phyloP scores from a whole-genome alignment of 2,888 invertebrate genomes.

The Polymixis flavicincta region DNA sequence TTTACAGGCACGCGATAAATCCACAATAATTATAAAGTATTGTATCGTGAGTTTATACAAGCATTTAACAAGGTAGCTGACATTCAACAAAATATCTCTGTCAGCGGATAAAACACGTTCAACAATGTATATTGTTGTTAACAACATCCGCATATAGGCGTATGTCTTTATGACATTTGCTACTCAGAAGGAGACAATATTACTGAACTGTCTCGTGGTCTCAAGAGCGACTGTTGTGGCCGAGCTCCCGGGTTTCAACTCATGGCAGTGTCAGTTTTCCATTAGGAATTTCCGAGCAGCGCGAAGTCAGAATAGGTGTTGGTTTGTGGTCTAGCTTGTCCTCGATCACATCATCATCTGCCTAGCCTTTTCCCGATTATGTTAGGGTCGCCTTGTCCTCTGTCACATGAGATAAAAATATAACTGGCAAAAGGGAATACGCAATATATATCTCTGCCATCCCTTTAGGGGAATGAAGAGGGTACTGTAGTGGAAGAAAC shows the following conservation, averaged over 20 bases:
- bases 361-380: background rate
- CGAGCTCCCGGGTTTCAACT: background rate
- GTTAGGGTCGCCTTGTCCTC: background rate
- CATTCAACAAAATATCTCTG: slow-evolving; percentile 7
- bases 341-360: background rate
- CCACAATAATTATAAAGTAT: slow-evolving; percentile 29
- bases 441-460: too few relatives aligned
- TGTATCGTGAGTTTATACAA: slow-evolving; percentile 24
- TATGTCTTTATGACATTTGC: background rate
- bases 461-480: background rate
- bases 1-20: slow-evolving; percentile 17
- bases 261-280: background rate
- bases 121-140: background rate
- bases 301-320: background rate
- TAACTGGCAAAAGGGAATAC: background rate
- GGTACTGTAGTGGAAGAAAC: background rate
- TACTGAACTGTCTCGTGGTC: background rate
- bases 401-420: background rate
- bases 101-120: background rate
- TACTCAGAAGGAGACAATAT: background rate
- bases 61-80: slow-evolving; percentile 10
- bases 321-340: background rate
- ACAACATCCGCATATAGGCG: background rate
- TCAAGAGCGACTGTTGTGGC: background rate
- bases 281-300: background rate